phyloP scores from a whole-genome alignment of 2,888 invertebrate genomes.

The Polylopha cassiicola region DNA sequence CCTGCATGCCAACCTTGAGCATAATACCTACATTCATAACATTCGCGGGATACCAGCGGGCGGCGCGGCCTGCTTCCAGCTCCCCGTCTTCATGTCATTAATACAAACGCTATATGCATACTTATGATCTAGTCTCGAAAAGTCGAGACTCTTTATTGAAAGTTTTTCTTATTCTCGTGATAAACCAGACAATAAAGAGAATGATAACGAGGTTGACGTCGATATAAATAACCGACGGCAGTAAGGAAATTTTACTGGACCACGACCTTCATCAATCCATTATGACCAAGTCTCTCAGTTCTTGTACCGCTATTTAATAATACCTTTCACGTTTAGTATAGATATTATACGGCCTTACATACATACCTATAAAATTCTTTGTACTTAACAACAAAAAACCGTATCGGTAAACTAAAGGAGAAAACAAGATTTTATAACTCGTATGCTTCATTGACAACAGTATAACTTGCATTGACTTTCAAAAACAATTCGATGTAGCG shows the following conservation, averaged over 20 bases:
- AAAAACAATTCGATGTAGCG: no score
- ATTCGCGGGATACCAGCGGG: slow-evolving; percentile 35
- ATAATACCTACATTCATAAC: slow-evolving; percentile 47
- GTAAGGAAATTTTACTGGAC: slow-evolving; percentile 8
- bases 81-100: slow-evolving; percentile 41
- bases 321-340: no score
- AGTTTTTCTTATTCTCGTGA: slow-evolving; percentile 35
- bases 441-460: no score
- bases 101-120: slow-evolving; percentile 39
- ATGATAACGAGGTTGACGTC: slow-evolving; percentile 17
- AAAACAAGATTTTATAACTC: no score
- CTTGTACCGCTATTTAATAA: no score
- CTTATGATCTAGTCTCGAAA: slow-evolving; percentile 36
- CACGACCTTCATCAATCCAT: slow-evolving; percentile 17
- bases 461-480: no score
- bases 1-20: slow-evolving; percentile 29
- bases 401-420: no score
- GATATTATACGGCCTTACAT: no score
- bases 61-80: slow-evolving; percentile 24
- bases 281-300: no score
- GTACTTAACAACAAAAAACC: no score
- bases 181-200: slow-evolving; percentile 25
- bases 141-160: slow-evolving; percentile 38
- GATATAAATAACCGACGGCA: slow-evolving; percentile 18
- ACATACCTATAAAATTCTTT: no score